These are phyloP conservation scores for Sialis fuliginosa DNA, from an alignment of 2,888 invertebrate species.

Conservation along the genomic window DNA sequence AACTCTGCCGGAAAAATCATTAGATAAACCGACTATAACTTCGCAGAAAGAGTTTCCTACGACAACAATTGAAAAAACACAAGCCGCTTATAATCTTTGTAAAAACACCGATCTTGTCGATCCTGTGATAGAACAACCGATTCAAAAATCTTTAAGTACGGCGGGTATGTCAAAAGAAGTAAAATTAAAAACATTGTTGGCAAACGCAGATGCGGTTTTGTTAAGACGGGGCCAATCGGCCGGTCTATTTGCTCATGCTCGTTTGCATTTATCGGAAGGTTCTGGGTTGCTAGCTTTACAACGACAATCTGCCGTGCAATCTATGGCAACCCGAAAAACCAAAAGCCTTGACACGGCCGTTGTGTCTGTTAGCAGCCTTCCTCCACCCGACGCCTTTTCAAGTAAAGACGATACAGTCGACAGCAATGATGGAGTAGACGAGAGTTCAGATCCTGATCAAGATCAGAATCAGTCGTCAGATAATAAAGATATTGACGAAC, in stretches of 20 bases:
- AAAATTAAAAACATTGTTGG: slow-evolving; percentile 6
- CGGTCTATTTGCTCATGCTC: slow-evolving; percentile 59
- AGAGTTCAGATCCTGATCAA: slow-evolving; percentile 18
- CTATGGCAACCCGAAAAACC: slow-evolving; percentile 54
- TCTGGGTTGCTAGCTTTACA: slow-evolving; percentile 58
- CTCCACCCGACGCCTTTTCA: slow-evolving; percentile 71
- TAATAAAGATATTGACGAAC: slow-evolving; percentile 28
- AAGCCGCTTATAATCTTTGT: not conserved
- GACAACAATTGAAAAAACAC: not conserved
- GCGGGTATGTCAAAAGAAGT: not conserved
- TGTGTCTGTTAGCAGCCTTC: slow-evolving; percentile 59
- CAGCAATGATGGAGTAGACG: slow-evolving; percentile 43
- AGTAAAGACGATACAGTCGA: slow-evolving; percentile 80
- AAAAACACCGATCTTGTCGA: not conserved
- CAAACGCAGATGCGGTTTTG: slow-evolving; percentile 6
- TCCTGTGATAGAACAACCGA: not conserved
- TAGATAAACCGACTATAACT: slow-evolving; percentile 11
- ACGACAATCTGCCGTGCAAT: slow-evolving; percentile 58
- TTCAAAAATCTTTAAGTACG: not conserved
- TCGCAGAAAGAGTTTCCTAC: not conserved
- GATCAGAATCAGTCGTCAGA: slow-evolving; percentile 2
- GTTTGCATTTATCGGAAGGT: slow-evolving; percentile 69
- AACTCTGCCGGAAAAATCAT: slow-evolving; percentile 23
- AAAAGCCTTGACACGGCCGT: slow-evolving; percentile 75
- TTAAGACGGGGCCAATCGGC: slow-evolving; percentile 48